Conservation (phyloP, 2,797 vertebrate species). For the Anguilla anguilla region DNA sequence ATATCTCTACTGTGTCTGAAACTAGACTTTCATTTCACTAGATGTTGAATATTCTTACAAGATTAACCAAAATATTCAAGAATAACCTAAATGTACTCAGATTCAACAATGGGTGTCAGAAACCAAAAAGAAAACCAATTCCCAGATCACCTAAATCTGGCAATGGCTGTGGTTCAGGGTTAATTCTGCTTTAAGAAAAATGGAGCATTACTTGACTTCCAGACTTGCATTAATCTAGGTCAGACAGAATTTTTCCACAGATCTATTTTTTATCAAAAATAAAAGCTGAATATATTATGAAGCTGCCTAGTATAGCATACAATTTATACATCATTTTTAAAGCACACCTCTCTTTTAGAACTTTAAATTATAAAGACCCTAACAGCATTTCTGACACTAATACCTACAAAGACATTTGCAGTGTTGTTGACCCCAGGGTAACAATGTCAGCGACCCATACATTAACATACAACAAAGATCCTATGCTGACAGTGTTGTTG, state of each 20-base stretch:
- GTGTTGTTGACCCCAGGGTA: not conserved
- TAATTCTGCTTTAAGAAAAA: conserved; percentile 19
- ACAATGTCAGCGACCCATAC: not conserved
- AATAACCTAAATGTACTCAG: not conserved
- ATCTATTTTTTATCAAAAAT: not conserved
- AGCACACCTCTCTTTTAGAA: not conserved
- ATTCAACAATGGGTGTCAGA: conserved; percentile 17
- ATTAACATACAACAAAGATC: not conserved
- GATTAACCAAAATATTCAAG: not conserved
- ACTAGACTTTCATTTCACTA: not conserved
- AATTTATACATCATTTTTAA: not conserved
- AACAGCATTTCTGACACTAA: not conserved
- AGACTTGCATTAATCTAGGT: conserved; percentile 20
- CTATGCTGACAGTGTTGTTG: not conserved
- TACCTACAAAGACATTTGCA: not conserved
- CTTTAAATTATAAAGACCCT: not conserved
- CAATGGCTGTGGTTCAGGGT: not conserved
- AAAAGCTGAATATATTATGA: not conserved
- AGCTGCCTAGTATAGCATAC: not conserved
- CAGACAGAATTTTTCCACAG: conserved; percentile 23
- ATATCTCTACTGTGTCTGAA: not conserved
- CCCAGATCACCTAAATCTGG: conserved; percentile 12
- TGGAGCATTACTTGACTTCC: conserved; percentile 4
- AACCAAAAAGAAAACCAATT: conserved; percentile 4
- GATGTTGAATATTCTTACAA: not conserved